Evolutionary conservation across 2,888 invertebrate species (phyloP), one percentile per base, ranked within the genome.

Genomic region (Sicus ferrugineus): DNA sequence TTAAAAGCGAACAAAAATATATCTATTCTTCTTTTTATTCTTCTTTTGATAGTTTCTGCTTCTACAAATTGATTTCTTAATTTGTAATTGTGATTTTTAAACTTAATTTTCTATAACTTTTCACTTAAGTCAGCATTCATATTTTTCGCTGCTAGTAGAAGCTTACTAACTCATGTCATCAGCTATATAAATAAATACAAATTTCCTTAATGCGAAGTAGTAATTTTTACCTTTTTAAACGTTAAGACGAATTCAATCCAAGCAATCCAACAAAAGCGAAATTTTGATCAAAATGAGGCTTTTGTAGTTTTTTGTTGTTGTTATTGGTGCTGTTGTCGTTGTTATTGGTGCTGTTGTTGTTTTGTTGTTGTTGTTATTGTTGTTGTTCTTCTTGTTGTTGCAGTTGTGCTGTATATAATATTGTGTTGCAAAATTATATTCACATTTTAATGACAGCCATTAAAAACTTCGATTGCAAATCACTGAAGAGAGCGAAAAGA

Each of bases 401-500:
- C n/a, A 42, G 38, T 31, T 65, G 34, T 56, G 38, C 26, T 28
- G 31, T 16, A 4, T 58, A 6, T 26, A 11, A 38, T 31, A 3
- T 48, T 19, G 30, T 48, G 46, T 59, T 59, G 59, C 38, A 67
- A 67, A 48, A 31, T 23, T 23, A 59, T 58, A 58, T 58, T 28
- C 16, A 14, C n/a, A 56, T 42, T 34, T 65, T 46, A 50, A 14
- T 61, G 38, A 38, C 7, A 38, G 9, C n/a, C n/a, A 30, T n/a
- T 28, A 30, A 31, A 46, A 67, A 66, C 28, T 26, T 28, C 11
- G 59, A 67, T 67, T 46, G 56, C 67, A 67, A 58, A 67, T 58
- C 67, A 58, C 56, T 46, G 48, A 58, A 58, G 21, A 16, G 4
- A n/a, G n/a, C 50, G 58, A 58, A 67, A 58, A 67, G 58, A 67